Evolutionary conservation across 1,140 invertebrate species (phyloP).

Genomic region (Drosophila azteca): DNA sequence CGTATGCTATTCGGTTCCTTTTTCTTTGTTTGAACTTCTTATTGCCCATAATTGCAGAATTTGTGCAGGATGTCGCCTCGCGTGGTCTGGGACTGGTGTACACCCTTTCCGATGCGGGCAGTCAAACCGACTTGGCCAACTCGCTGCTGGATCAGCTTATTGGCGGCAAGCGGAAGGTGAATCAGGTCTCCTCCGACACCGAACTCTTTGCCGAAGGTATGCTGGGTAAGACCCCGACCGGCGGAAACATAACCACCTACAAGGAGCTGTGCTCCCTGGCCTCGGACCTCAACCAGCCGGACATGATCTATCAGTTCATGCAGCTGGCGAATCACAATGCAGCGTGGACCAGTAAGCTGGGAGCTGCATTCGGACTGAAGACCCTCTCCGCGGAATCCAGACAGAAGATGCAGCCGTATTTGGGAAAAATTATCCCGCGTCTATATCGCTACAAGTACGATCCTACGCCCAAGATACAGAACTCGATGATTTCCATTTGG

Average conservation of each 20-base stretch:
- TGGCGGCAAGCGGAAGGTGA: constrained; percentile 90
- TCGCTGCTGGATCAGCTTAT: constrained; percentile 92
- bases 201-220: constrained; percentile 95
- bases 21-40: not conserved
- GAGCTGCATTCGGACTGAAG: constrained; percentile 95
- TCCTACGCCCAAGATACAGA: constrained; percentile 94
- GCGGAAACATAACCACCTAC: constrained; percentile 93
- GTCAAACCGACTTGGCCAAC: constrained; percentile 89
- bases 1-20: too few relatives aligned
- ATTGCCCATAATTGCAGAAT: constrained; percentile 84
- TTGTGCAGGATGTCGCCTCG: constrained; percentile 95
- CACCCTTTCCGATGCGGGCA: constrained; percentile 89
- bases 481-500: constrained; percentile 96
- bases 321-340: constrained; percentile 97
- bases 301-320: constrained; percentile 97
- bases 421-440: constrained; percentile 94
- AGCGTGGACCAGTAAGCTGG: constrained; percentile 96
- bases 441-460: constrained; percentile 96
- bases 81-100: constrained; percentile 95
- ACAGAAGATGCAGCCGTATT: constrained; percentile 91
- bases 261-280: constrained; percentile 96
- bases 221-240: constrained; percentile 92
- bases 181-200: constrained; percentile 91
- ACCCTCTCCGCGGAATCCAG: constrained; percentile 92
- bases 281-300: constrained; percentile 96